phyloP scores from a whole-genome alignment of 2,888 invertebrate genomes.

The Netelia melanura region DNA sequence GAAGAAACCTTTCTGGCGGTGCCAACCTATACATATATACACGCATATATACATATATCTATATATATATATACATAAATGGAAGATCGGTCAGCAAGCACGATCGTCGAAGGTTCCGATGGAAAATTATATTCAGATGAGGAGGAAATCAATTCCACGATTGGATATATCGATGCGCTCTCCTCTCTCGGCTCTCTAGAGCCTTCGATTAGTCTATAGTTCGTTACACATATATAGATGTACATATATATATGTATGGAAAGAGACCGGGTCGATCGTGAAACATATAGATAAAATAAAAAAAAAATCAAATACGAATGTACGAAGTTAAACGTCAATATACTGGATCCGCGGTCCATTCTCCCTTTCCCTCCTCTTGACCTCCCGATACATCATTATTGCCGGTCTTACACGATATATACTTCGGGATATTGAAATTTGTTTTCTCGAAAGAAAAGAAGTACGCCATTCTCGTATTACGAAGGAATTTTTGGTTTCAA shows the following conservation, averaged over 20 bases:
- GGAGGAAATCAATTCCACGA: constrained; percentile 83
- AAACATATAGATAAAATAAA: constrained; percentile 17
- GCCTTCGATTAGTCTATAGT: constrained; percentile 67
- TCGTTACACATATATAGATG: constrained; percentile 13
- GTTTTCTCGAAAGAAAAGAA: too few relatives aligned
- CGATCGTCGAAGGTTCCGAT: constrained; percentile 76
- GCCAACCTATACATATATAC: not conserved
- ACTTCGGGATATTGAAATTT: too few relatives aligned
- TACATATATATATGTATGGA: not conserved
- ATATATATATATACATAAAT: constrained; percentile 3
- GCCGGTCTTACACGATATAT: too few relatives aligned
- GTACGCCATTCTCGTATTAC: too few relatives aligned
- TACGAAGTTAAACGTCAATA: constrained; percentile 24
- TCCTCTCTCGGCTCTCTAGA: constrained; percentile 15
- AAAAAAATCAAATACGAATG: too few relatives aligned
- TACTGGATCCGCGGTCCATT: constrained; percentile 26
- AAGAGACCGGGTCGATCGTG: constrained; percentile 45
- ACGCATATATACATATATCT: not conserved
- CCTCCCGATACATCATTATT: too few relatives aligned
- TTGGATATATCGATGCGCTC: constrained; percentile 71
- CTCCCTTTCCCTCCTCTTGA: not conserved
- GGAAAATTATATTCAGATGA: constrained; percentile 83
- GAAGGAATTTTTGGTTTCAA: too few relatives aligned
- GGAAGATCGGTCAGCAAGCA: constrained; percentile 72
- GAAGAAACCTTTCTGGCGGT: constrained; percentile 45